Evolutionary conservation across 1,140 invertebrate genomes (phyloP), one percentile per base, ranked within the genome.

Genomic region (Saccostrea echinata): DNA sequence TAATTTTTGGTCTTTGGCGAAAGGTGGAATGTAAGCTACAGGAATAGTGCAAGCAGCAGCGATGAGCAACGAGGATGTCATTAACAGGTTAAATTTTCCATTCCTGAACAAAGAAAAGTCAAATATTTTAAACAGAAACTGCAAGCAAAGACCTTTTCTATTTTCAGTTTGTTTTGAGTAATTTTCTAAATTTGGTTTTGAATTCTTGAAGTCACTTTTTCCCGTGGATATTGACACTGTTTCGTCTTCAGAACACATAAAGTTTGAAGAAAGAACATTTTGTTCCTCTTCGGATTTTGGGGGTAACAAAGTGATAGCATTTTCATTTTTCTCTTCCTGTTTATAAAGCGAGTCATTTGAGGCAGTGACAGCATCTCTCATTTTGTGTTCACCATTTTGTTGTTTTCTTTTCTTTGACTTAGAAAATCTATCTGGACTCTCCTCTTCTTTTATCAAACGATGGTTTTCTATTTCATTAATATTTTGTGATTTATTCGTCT

Each of bases 61-160:
- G 4, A 43, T 43, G 43, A 43, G 43, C 43, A 43, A 43, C 43
- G 43, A 43, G 0, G 43, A 43, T 43, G 43, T 43, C 43, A 43
- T 43, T 43, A 43, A 43, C 43, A 43, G 43, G 43, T 43, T 43
- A 55, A 35, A 64, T 51, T 83, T 68, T 27, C 30, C 35, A 84
- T 24, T 64, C 9, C 84, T 84, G 64, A 87, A 83, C 27, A 87
- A 68, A n/a, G 30, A 11, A 30, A 35, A 83, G 52, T 87, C 43
- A 12, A 64, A 83, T 18, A 87, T 21, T 30, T 12, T 27, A 18
- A 18, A 51, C 4, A 87, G 16, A 30, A 68, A 51, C 0, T 18
- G 51, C 24, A 55, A 43, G 4, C 64, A 43, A 24, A 27, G 33
- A 52, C 55, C 24, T 16, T n/a, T 33, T 1, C 21, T 16, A 18